Base-by-base conservation (phyloP, 92 coral and sea anemone genomes). In the Montipora capitata region DNA sequence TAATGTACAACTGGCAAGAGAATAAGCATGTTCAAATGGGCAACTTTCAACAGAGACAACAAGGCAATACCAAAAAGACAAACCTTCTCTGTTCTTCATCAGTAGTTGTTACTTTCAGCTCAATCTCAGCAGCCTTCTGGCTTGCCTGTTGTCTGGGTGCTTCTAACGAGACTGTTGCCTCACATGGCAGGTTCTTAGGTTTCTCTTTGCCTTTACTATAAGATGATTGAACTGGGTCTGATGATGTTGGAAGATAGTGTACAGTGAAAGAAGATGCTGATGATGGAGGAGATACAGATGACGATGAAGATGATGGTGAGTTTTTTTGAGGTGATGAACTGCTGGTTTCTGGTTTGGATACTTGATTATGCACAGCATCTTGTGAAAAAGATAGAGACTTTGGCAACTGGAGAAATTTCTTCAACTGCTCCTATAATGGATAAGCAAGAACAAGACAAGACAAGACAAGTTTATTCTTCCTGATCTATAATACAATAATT, bases 361-460 rank as follows among this genome's bases (percentile, higher is more conserved):
- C 70, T 35, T 82, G 76, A 40, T 83, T 58, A 68, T 51, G 27
- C 45, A 72, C 78, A 5, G 42, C 48, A 41, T 57, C 74, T 76
- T 65, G 75, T 2, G 63, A 2, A 52, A 41, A 40, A 5, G 88
- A 61, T 40, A 80, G 41, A 4, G 89, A 85, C 48, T 72, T 76
- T 39, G 82, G 89, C 8, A 85, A 75, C 35, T 85, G 89, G 40
- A 85, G 75, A 54, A 85, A 75, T 68, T 85, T 85, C 68, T 74
- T 62, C 7, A 85, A 49, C 54, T 85, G 76, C 39, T 85, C 89
- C 89, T 85, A 73, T 76, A 12, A 16, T 7, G 38, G n/a, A n/a
- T 3, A 49, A 85, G 43, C 11, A 18, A 42, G 20, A 62, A 6
- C 16, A 27, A 27, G 35, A 27, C 35, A 27, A 27, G 35, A 27